phyloP scores from a whole-genome alignment of 2,797 vertebrate species.

The Chelon auratus region DNA sequence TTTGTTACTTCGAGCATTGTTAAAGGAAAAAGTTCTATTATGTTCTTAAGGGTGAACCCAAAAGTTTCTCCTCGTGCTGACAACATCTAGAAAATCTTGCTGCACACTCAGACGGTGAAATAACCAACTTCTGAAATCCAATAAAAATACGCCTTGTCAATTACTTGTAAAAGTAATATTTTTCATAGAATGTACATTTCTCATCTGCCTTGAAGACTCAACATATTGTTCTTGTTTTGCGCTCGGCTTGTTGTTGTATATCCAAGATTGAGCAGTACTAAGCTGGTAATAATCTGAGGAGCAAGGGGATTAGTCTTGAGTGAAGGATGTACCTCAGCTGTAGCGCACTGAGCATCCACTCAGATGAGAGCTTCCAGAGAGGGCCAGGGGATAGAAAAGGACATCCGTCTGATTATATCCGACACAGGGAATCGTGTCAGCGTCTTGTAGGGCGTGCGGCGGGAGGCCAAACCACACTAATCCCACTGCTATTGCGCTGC shows the following conservation, averaged over 20 bases:
- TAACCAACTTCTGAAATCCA: slow-evolving; percentile 74
- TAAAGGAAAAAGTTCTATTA: not conserved
- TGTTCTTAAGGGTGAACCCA: slow-evolving; percentile 1
- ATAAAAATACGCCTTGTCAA: slow-evolving; percentile 62
- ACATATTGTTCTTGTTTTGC: slow-evolving; percentile 75
- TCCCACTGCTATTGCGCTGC: slow-evolving; percentile 65
- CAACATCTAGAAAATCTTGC: not conserved
- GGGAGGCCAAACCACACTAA: slow-evolving; percentile 76
- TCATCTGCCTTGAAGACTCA: slow-evolving; percentile 42
- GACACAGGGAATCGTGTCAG: slow-evolving; percentile 72
- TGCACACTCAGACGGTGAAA: slow-evolving; percentile 63
- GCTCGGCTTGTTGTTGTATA: slow-evolving; percentile 68
- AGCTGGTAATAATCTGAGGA: slow-evolving; percentile 77
- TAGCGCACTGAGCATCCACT: slow-evolving; percentile 35
- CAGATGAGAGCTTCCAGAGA: slow-evolving; percentile 22
- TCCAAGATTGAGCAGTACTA: slow-evolving; percentile 76
- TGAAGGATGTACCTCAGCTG: slow-evolving; percentile 54
- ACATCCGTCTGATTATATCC: slow-evolving; percentile 73
- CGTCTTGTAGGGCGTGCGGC: slow-evolving; percentile 53
- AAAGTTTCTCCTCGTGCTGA: not conserved
- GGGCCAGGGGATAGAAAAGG: slow-evolving; percentile 64
- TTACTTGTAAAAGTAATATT: slow-evolving; percentile 47
- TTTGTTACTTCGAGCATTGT: not conserved
- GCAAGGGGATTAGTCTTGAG: slow-evolving; percentile 73
- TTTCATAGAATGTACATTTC: slow-evolving; percentile 59